Evolutionary conservation across 2,888 invertebrate species (phyloP), one percentile per base, ranked within the genome.

Genomic region (Elysia crispata): DNA sequence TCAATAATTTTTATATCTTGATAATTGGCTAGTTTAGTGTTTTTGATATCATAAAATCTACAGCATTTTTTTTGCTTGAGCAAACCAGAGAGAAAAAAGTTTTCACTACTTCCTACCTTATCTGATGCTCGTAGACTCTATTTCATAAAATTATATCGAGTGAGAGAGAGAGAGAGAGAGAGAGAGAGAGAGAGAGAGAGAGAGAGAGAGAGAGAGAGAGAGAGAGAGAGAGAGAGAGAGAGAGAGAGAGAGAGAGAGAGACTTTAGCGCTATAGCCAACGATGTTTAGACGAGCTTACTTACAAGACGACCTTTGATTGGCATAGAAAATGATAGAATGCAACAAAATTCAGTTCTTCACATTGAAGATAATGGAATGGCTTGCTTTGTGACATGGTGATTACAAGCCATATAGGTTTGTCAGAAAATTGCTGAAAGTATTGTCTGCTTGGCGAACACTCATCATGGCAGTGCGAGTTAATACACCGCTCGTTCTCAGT

Each of bases 181-280:
- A 41, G 62, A 62, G 31, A 62, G 62, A 57, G 33, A 33, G 33
- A 20, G 33, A 31, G 31, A 33, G 62, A n/a, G 57, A 69, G 33
- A 77, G 62, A 77, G 77, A 62, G 57, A 72, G 70, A 67, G 13
- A 76, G 67, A 67, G 50, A 76, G 54, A 75, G 57, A 75, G 67
- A 67, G 18, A 76, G 67, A 76, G 41, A 76, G n/a, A 31, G 15
- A 60, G 62, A 60, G 15, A 75, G 33, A 60, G n/a, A 33, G 31
- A 64, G 25, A 33, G 49, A 76, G 15, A 64, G 49, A 64, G 25
- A 64, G n/a, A n/a, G n/a, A 64, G 31, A 64, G 64, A 73, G 50
- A 73, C 1, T 20, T 23, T 15, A 50, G 13, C 8, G 54, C 13
- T 49, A 73, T 8, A 73, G 49, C 18, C 50, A 23, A 54, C 73